Evolutionary conservation across 2,797 vertebrate genomes (phyloP), one percentile per base, ranked within the genome.

Genomic region (Trematomus bernacchii): DNA sequence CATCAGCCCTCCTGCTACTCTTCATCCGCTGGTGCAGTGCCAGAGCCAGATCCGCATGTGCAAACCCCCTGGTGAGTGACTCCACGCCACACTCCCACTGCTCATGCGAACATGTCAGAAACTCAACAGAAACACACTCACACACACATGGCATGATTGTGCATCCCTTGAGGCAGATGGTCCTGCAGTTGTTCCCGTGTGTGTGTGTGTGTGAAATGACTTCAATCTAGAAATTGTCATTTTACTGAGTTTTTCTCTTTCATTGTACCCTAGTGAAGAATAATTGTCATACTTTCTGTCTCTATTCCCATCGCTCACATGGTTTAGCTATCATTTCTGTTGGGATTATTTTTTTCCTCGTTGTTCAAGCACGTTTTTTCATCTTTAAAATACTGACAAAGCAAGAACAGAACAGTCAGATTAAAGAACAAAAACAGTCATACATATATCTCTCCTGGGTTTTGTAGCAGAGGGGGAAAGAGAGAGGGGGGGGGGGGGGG

Each of bases 11-110:
- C 89, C 91, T 3, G 84, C 95, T 37, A 67, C 89, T 80, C 94
- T 97, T 80, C 96, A 96, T 85, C 96, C 89, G 2, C 92, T 97
- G 27, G 95, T 97, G 83, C 96, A 96, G 94, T 97, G 96, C 90
- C 96, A 98, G 93, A 98, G 97, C 91, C 98, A 98, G 94, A 96
- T 96, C 88, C 96, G 96, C 82, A 96, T 96, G 95, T 97, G 96
- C 94, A 99, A 97, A 85, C 97, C 97, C 84, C 92, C 91, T 1
- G 97, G 98, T 98, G 81, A 97, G 97, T 91, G 77, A 75, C 73
- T 79, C 21, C 61, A 33, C 73, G 33, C 57, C 43, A 15, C 52
- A 52, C 63, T 70, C 44, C 43, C 66, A 75, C 71, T 77, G 75
- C 77, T 84, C 77, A 71, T 63, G 53, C 71, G 66, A 77, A 58